Evolutionary conservation across 35 echinoderm and acorn worm species (phyloP), one percentile per base, ranked within the genome.

Genomic region (Ophiothrix spiculata): DNA sequence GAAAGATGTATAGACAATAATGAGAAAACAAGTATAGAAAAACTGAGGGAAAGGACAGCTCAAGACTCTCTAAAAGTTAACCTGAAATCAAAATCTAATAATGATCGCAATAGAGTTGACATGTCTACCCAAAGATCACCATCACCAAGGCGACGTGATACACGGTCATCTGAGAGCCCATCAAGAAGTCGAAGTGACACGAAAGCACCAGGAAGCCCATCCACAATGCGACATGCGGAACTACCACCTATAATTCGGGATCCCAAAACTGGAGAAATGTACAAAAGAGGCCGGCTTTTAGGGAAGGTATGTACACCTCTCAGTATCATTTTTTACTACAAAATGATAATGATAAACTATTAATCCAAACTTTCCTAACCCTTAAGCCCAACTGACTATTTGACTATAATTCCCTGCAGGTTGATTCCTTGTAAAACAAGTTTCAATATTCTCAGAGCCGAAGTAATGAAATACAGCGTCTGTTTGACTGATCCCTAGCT

Each of bases 221-320:
- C 60, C 3, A 2, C 60, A 4, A 69, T 69, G 60, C 60, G 60
- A 49, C 81, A 84, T 37, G 40, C 81, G 17, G 88, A 90, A 49
- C 39, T 90, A n/a, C 93, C 93, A 0, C 74, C 89, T 56, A 56
- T 95, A 19, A 91, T 95, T 31, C 56, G 81, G 49, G 89, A 95
- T 79, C 89, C 93, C 60, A 87, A 84, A 34, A 88, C 74, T 0
- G 89, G 89, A 19, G 81, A 91, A 0, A 84, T 37, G 40, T 95
- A 95, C 85, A 80, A 87, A 3, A 41, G 93, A 77, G 93, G 93
- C 14, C 80, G 93, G 15, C 81, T 95, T 1, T 77, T 95, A 0
- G 93, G 93, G 31, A 95, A 95, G 93, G 93, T 95, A 84, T 75
- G 76, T 64, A 60, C 1, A 85, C 39, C 31, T 11, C 39, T 33